Conservation (phyloP, 2,113 vertebrate species). For the Solea solea region DNA sequence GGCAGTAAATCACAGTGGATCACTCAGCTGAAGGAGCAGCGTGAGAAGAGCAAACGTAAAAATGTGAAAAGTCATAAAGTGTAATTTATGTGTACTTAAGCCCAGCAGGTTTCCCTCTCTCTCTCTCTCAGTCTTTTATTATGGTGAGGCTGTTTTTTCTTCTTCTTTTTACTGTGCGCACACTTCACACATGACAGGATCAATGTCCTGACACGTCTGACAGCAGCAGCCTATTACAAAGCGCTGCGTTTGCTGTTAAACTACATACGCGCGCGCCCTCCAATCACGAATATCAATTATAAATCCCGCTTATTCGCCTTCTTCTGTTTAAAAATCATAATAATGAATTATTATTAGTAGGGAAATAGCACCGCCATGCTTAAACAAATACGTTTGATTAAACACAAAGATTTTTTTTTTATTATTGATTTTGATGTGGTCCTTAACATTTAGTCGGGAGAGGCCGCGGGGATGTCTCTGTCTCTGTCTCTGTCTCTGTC, state of each 20-base stretch:
- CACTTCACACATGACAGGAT: conserved; percentile 17
- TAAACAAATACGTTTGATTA: no score
- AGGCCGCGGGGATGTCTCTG: conserved; percentile 31
- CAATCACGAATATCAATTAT: background rate
- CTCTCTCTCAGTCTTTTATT: background rate
- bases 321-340: no score
- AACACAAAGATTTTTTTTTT: no score
- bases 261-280: background rate
- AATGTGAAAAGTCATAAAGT: background rate
- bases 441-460: background rate
- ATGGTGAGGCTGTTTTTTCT: background rate
- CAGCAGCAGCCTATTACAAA: conserved; percentile 11
- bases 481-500: conserved; percentile 4
- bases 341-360: background rate
- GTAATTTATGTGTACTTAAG: conserved; percentile 6
- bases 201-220: conserved; percentile 31
- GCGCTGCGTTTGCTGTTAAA: background rate
- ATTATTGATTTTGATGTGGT: background rate
- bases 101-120: background rate
- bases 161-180: background rate
- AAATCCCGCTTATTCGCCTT: background rate
- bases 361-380: background rate
- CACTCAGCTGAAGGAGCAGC: background rate
- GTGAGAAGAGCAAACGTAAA: background rate
- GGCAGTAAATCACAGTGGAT: background rate